Percentiles rank a stretch among this genome's conserved stretches.
Conservation (phyloP, 2,797 vertebrate species). For the Coccyzus lansbergi region DNA sequence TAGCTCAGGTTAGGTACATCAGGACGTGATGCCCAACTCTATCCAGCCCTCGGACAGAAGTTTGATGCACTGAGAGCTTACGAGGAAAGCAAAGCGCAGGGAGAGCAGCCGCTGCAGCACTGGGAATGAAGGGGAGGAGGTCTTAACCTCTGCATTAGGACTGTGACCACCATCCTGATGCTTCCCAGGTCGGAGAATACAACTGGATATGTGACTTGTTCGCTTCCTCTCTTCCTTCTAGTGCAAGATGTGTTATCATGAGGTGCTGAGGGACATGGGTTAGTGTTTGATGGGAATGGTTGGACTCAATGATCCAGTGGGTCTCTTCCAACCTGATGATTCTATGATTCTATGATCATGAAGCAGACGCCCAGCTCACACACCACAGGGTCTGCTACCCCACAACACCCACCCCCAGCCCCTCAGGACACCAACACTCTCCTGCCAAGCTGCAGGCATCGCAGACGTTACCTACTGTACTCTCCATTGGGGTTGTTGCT, state of each 20-base stretch:
- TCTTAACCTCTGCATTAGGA: neutral
- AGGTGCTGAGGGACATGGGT: neutral
- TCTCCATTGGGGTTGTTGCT: no score
- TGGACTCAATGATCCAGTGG: no score
- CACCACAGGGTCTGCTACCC: neutral
- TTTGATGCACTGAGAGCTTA: neutral
- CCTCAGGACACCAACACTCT: neutral
- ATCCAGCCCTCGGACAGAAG: neutral
- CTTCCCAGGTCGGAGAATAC: neutral
- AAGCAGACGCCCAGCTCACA: neutral
- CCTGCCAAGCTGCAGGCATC: neutral
- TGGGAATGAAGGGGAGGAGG: neutral
- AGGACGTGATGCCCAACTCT: neutral
- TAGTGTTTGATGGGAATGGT: no score
- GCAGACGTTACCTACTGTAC: neutral
- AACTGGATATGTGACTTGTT: accelerated
- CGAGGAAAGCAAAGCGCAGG: neutral
- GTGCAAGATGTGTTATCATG: neutral
- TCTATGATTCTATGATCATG: no score
- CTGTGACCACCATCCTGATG: neutral
- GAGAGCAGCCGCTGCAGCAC: neutral
- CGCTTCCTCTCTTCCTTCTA: neutral
- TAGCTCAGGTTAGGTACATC: accelerated
- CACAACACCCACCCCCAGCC: no score
- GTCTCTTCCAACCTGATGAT: no score